A percentile compares a stretch with the other conserved stretches of the same genome.
Evolutionary conservation across 2,888 invertebrate species (phyloP).

Genomic region (Agrochola lota): DNA sequence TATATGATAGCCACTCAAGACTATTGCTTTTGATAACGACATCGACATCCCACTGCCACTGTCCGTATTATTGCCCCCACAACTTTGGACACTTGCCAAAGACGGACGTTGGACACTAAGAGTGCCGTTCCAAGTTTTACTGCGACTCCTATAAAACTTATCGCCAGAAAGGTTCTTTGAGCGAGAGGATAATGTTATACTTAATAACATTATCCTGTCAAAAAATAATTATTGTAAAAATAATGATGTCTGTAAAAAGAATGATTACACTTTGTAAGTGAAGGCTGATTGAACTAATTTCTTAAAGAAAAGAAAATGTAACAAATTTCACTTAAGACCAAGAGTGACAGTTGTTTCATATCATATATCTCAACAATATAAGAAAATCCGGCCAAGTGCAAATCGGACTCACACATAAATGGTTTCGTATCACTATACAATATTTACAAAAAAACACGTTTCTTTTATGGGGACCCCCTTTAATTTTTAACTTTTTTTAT

Average conservation of each 20-base stretch:
- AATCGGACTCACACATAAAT: no score
- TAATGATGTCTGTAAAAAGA: no score
- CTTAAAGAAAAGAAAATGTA: background rate
- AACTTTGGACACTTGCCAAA: constrained; percentile 43
- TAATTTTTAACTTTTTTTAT: no score
- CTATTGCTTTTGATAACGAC: constrained; percentile 16
- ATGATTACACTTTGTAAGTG: background rate
- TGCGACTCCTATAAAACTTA: constrained; percentile 66
- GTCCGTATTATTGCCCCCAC: constrained; percentile 1
- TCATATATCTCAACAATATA: background rate
- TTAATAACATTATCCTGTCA: no score
- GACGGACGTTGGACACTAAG: constrained; percentile 42
- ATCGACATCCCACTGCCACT: constrained; percentile 4
- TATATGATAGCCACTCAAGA: constrained; percentile 11
- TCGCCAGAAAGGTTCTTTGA: constrained; percentile 64
- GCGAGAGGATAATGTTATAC: constrained; percentile 42
- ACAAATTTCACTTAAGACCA: no score
- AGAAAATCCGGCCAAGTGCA: no score
- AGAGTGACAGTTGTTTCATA: background rate
- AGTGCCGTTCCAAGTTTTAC: constrained; percentile 62
- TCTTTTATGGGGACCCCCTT: no score
- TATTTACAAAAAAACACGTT: no score
- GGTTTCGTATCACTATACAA: no score
- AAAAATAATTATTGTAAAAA: no score
- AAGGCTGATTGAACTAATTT: background rate